These are phyloP conservation scores for Pseudopleuronectes americanus DNA, from an alignment of 2,797 vertebrate species.

Conservation along the genomic window DNA sequence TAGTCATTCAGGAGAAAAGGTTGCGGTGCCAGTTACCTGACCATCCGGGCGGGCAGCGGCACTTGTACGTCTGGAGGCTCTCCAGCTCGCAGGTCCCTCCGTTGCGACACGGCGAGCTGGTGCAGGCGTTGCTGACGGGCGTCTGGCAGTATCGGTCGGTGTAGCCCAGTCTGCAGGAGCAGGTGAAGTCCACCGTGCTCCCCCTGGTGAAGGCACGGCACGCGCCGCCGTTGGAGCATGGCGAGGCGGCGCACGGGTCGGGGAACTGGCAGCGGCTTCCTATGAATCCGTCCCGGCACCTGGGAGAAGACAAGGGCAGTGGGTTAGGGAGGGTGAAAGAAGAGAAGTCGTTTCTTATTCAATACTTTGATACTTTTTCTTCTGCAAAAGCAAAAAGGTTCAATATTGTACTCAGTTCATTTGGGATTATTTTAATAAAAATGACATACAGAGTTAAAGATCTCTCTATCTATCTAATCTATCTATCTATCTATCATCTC, in stretches of 20 bases:
- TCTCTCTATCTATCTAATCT: too few species aligned
- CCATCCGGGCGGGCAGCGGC: constrained; percentile 93
- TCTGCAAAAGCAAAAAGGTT: too few species aligned
- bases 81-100: constrained; percentile 91
- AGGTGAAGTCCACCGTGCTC: constrained; percentile 82
- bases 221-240: constrained; percentile 74
- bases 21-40: constrained; percentile 83
- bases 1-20: too few species aligned
- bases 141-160: constrained; percentile 87
- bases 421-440: too few species aligned
- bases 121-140: constrained; percentile 83
- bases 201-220: constrained; percentile 72
- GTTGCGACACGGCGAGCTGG: constrained; percentile 89
- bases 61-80: constrained; percentile 85
- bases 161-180: constrained; percentile 88
- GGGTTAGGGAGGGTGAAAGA: background rate
- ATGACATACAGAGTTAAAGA: too few species aligned
- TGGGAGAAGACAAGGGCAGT: constrained; percentile 44
- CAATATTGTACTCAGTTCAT: too few species aligned
- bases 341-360: too few species aligned
- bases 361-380: too few species aligned
- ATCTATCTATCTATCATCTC: too few species aligned
- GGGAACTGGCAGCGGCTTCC: constrained; percentile 77
- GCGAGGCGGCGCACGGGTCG: constrained; percentile 71
- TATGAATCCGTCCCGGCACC: constrained; percentile 70